These are phyloP conservation scores for Canis aureus DNA, from an alignment of 2,113 vertebrate species.

Conservation along the genomic window DNA sequence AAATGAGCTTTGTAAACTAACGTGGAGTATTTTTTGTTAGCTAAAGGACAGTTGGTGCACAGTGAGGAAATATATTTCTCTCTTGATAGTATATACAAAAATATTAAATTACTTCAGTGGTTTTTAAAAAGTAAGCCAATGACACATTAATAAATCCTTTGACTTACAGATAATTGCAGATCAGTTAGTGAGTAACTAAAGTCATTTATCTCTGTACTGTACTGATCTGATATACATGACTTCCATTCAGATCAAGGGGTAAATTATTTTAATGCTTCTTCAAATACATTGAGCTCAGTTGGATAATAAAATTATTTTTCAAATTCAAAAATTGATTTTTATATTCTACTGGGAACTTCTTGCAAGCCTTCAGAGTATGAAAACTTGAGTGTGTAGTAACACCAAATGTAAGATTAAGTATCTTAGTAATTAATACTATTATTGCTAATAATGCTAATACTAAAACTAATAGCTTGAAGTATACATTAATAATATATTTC, in stretches of 20 bases:
- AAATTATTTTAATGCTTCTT: not conserved
- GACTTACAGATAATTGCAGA: not conserved
- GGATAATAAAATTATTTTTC: conserved; percentile 21
- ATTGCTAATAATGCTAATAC: not conserved
- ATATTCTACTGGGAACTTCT: not conserved
- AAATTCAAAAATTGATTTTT: conserved; percentile 9
- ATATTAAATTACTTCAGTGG: not conserved
- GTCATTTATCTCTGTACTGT: not conserved
- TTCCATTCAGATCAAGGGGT: not conserved
- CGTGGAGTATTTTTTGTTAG: not conserved
- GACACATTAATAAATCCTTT: not conserved
- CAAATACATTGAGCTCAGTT: not conserved
- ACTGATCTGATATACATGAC: not conserved
- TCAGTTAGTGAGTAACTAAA: not conserved
- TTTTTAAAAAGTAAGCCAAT: not conserved
- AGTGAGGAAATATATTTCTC: not conserved
- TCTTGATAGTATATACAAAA: not conserved
- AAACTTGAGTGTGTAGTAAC: not conserved
- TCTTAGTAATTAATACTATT: conserved; percentile 8
- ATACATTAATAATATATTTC: not conserved
- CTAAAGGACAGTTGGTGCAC: not conserved
- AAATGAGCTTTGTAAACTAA: not conserved
- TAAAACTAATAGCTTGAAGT: not conserved
- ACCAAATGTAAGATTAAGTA: not conserved
- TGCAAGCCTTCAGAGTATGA: not conserved